A percentile compares a stretch with the other conserved stretches of the same genome.
Evolutionary conservation across 2,113 vertebrate species (phyloP).

Genomic region (Budorcas taxicolor): DNA sequence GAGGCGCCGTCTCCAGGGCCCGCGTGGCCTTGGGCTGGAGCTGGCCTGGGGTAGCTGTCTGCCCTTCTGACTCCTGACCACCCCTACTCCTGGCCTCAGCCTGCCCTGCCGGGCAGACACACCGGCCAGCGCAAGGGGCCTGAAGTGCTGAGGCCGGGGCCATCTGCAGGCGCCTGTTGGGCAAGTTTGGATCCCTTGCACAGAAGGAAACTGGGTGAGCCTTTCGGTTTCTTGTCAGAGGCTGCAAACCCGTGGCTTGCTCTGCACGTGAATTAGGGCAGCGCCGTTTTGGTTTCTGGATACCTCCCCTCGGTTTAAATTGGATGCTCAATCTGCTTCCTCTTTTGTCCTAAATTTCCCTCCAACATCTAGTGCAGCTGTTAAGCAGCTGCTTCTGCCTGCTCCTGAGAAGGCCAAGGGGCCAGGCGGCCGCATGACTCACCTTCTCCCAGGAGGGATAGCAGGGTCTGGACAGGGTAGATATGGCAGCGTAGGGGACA

Average conservation of each 20-base stretch:
- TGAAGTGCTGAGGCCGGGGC: neutral
- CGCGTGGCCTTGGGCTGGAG: neutral
- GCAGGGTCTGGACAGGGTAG: neutral
- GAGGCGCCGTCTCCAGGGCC: neutral
- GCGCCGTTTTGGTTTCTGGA: neutral
- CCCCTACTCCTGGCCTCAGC: neutral
- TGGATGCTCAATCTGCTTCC: conserved; percentile 33
- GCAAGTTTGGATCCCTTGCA: neutral
- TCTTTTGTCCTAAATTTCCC: conserved; percentile 62
- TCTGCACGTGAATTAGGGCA: conserved; percentile 50
- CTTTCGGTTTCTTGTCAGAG: neutral
- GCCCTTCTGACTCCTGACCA: neutral
- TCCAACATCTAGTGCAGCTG: conserved; percentile 46
- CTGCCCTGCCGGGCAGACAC: fast-evolving
- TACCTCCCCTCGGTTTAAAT: conserved; percentile 18
- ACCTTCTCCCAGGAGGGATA: neutral
- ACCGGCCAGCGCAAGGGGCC: fast-evolving
- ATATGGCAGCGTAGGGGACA: fast-evolving
- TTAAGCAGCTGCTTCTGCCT: conserved; percentile 33
- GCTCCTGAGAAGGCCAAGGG: neutral
- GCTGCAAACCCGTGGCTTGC: conserved; percentile 5
- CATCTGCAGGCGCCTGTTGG: neutral
- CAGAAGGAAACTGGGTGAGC: conserved; percentile 43
- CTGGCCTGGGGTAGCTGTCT: neutral
- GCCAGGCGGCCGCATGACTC: neutral